Evolutionary conservation across 53 echinoderm and acorn worm species (phyloP).

Genomic region (Echinarachnius parma): DNA sequence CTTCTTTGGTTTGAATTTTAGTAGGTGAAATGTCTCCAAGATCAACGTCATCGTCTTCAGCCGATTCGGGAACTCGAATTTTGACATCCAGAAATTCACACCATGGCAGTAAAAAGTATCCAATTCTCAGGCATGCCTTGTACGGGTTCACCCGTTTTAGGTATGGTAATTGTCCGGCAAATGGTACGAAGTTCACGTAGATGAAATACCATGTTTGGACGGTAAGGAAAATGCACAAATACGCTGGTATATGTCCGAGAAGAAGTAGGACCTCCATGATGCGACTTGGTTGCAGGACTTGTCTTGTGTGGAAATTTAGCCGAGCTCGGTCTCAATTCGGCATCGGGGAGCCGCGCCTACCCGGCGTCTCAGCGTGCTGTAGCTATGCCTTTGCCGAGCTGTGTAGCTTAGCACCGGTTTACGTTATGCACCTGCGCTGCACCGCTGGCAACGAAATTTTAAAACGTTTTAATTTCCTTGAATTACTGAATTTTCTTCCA

Average conservation of each 20-base stretch:
- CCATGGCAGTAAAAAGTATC: slow-evolving; percentile 74
- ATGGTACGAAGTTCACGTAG: slow-evolving; percentile 86
- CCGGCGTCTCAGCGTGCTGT: too few species aligned
- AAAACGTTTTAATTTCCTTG: too few species aligned
- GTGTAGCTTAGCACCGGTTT: too few species aligned
- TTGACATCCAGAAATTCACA: slow-evolving; percentile 57
- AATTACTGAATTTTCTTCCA: too few species aligned
- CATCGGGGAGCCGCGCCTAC: too few species aligned
- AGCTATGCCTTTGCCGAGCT: too few species aligned
- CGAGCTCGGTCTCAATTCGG: too few species aligned
- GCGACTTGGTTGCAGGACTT: too few species aligned
- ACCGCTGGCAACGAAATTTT: too few species aligned
- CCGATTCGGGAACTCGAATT: slow-evolving; percentile 37
- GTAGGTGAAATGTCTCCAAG: slow-evolving; percentile 3
- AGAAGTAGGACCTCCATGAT: slow-evolving; percentile 70
- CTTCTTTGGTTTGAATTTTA: neutral
- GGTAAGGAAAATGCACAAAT: slow-evolving; percentile 75
- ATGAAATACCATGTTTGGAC: slow-evolving; percentile 87
- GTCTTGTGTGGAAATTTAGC: too few species aligned
- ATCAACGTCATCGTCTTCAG: slow-evolving; percentile 53
- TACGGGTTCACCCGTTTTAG: slow-evolving; percentile 81
- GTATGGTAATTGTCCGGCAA: slow-evolving; percentile 80
- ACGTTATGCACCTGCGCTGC: too few species aligned
- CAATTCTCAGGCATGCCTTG: slow-evolving; percentile 80
- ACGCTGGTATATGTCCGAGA: slow-evolving; percentile 77